A percentile compares a stretch with the other conserved stretches of the same genome.
Evolutionary conservation across 1,140 invertebrate genomes (phyloP).

Genomic region (Platyscapa corneri): DNA sequence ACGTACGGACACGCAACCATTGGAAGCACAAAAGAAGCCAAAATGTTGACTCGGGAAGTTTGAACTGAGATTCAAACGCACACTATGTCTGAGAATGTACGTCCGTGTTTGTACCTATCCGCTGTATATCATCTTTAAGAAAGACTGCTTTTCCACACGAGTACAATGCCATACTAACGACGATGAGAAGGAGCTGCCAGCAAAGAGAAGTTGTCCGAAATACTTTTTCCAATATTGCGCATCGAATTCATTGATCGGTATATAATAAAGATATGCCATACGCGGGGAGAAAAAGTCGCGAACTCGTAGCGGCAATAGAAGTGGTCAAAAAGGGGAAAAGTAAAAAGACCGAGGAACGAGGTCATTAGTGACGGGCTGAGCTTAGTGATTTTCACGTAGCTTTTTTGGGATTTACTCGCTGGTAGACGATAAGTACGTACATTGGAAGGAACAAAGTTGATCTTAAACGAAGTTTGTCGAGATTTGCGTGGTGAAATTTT

Average conservation of each 20-base stretch:
- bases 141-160: not conserved
- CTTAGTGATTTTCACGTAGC: not conserved
- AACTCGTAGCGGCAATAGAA: not conserved
- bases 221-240: not conserved
- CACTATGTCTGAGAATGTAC: not conserved
- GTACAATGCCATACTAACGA: slow-evolving; percentile 37
- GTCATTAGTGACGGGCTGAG: not conserved
- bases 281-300: not conserved
- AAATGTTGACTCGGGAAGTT: not conserved
- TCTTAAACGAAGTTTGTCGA: not conserved
- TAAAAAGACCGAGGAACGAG: not conserved
- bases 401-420: not conserved
- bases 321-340: not conserved
- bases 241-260: not conserved
- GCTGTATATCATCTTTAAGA: slow-evolving; percentile 34
- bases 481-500: not conserved
- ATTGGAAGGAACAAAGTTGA: not conserved
- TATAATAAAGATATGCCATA: not conserved
- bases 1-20: not conserved
- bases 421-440: not conserved
- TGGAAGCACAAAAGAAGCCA: not conserved
- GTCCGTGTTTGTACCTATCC: not conserved
- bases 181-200: not conserved
- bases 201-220: not conserved
- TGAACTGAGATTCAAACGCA: not conserved